phyloP scores from a whole-genome alignment of 1,140 invertebrate genomes.

The Ericerus pela region DNA sequence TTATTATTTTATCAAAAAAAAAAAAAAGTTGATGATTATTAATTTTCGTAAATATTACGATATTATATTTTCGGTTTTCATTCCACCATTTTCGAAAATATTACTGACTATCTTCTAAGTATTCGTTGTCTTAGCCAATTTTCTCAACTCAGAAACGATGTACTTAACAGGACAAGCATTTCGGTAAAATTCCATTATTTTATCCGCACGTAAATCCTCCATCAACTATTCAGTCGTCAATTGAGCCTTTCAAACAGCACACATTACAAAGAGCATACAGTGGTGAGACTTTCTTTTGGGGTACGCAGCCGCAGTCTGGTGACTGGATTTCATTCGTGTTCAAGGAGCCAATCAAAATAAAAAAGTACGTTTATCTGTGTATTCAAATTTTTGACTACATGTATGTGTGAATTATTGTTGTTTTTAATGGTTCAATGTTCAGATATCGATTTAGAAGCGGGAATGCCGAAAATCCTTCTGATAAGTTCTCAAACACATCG shows the following conservation, averaged over 20 bases:
- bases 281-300: constrained; percentile 88
- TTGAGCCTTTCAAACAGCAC: constrained; percentile 73
- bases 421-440: constrained; percentile 24
- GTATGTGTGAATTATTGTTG: constrained; percentile 17
- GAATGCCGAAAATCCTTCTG: constrained; percentile 78
- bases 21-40: too few relatives aligned
- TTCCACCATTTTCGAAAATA: neutral
- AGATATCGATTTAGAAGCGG: constrained; percentile 81
- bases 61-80: too few relatives aligned
- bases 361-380: constrained; percentile 43
- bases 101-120: neutral
- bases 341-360: constrained; percentile 52
- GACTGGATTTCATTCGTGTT: constrained; percentile 74
- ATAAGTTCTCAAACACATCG: constrained; percentile 78
- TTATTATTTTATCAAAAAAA: too few relatives aligned
- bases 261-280: constrained; percentile 67
- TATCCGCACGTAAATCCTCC: constrained; percentile 70
- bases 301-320: constrained; percentile 64
- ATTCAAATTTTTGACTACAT: constrained; percentile 13
- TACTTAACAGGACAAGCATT: constrained; percentile 74
- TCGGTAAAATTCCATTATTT: constrained; percentile 71
- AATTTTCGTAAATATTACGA: too few relatives aligned
- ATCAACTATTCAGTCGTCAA: constrained; percentile 54
- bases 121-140: constrained; percentile 13
- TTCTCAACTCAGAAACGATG: too few relatives aligned